Conservation (phyloP, 92 coral and sea anemone species). For the Parazoanthus swiftii region DNA sequence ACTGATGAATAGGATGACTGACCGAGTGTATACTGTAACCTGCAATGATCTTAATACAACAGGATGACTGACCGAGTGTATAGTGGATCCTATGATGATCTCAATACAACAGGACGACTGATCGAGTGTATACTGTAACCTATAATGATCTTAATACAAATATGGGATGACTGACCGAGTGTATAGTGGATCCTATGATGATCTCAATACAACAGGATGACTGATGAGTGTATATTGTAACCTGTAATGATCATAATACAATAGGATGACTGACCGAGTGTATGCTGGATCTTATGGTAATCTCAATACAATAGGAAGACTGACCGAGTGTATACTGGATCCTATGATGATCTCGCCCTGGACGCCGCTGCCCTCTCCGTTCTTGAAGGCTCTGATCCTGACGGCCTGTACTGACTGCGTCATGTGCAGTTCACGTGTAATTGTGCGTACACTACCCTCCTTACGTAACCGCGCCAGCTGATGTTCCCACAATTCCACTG, state of each 20-base stretch:
- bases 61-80: background rate
- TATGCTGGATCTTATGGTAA: background rate
- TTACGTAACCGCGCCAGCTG: constrained; percentile 85
- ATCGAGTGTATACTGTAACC: constrained; percentile 89
- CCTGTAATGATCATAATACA: background rate
- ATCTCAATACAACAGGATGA: no score
- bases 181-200: background rate
- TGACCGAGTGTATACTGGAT: constrained; percentile 84
- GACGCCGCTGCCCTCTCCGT: constrained; percentile 86
- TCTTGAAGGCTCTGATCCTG: constrained; percentile 85
- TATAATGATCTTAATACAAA: constrained; percentile 51
- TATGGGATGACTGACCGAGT: background rate
- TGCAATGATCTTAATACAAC: background rate
- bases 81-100: background rate
- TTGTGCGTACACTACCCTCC: constrained; percentile 82
- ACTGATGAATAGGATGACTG: no score
- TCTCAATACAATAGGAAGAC: constrained; percentile 14
- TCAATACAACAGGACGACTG: constrained; percentile 26
- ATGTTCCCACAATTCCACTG: constrained; percentile 91
- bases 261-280: background rate
- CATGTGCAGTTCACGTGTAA: constrained; percentile 83
- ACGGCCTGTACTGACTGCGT: constrained; percentile 93
- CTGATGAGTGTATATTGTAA: no score
- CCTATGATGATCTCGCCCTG: constrained; percentile 79
- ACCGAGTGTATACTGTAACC: no score